Conservation (phyloP, 2,888 invertebrate species). For the Drosophila koepferae region DNA sequence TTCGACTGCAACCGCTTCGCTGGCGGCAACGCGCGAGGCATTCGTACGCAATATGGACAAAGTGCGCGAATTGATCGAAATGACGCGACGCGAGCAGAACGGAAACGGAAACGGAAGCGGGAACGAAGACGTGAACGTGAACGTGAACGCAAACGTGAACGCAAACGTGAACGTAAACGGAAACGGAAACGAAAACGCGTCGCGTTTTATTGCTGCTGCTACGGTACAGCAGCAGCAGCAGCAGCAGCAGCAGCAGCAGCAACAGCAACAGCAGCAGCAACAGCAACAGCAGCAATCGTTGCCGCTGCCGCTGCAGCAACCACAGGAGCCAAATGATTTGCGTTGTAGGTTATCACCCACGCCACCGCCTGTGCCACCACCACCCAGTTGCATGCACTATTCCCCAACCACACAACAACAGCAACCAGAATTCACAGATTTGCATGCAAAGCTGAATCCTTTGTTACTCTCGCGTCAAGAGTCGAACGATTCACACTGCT, state of each 20-base stretch:
- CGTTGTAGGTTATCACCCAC: slow-evolving; percentile 51
- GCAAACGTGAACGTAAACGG: slow-evolving; percentile 11
- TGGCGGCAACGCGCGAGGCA: slow-evolving; percentile 74
- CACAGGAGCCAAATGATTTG: slow-evolving; percentile 19
- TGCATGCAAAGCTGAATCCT: slow-evolving; percentile 17
- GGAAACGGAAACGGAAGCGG: slow-evolving; percentile 19
- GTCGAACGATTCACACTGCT: slow-evolving; percentile 88
- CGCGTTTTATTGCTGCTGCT: slow-evolving; percentile 14
- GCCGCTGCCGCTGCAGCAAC: not conserved
- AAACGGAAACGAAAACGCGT: slow-evolving; percentile 1
- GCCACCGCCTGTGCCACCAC: slow-evolving; percentile 69
- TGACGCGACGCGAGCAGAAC: slow-evolving; percentile 66
- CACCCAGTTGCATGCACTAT: slow-evolving; percentile 47
- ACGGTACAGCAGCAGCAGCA: slow-evolving; percentile 3
- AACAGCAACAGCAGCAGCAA: not conserved
- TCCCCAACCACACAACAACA: slow-evolving; percentile 15
- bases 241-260: too few species aligned
- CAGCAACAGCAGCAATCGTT: too few species aligned
- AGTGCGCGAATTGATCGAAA: slow-evolving; percentile 82
- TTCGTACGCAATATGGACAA: slow-evolving; percentile 82
- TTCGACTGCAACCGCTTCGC: slow-evolving; percentile 66
- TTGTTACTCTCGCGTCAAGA: slow-evolving; percentile 86
- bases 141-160: not conserved
- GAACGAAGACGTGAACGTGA: slow-evolving; percentile 22
- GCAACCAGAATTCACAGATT: not conserved